Percentiles rank a stretch among this genome's conserved stretches.
These are phyloP conservation scores for Chelmon rostratus DNA, from an alignment of 2,797 vertebrate genomes.

Conservation along the genomic window DNA sequence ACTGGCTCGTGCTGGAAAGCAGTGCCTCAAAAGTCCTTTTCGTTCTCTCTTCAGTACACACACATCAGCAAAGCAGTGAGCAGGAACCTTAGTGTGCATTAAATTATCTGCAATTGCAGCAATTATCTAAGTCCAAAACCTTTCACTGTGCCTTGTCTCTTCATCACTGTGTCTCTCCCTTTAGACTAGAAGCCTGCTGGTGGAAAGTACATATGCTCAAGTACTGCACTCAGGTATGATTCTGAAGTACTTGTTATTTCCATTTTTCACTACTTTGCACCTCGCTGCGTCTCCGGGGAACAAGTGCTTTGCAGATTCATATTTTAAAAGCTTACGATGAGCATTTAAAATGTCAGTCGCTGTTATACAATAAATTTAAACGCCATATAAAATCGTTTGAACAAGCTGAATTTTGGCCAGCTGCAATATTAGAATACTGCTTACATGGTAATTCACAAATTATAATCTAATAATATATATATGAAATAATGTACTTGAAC, in stretches of 20 bases:
- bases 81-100: conserved; percentile 62
- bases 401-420: neutral
- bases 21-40: conserved; percentile 42
- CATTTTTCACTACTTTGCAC: conserved; percentile 15
- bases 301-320: neutral
- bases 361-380: neutral
- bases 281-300: conserved; percentile 10
- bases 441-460: neutral
- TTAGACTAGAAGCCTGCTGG: conserved; percentile 27
- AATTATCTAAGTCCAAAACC: conserved; percentile 64
- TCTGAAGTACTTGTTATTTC: conserved; percentile 29
- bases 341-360: neutral
- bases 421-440: neutral
- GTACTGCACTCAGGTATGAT: conserved; percentile 3
- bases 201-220: conserved; percentile 38
- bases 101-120: conserved; percentile 71
- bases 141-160: conserved; percentile 49
- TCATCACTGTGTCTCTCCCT: conserved; percentile 30
- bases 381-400: neutral
- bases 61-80: conserved; percentile 58
- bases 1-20: conserved; percentile 21
- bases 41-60: conserved; percentile 37
- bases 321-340: conserved; percentile 2
- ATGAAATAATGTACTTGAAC: neutral
- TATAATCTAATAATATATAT: neutral